A percentile compares a stretch with the other conserved stretches of the same genome.
These are phyloP conservation scores for Aethes cnicana DNA, from an alignment of 2,888 invertebrate species.

Conservation along the genomic window DNA sequence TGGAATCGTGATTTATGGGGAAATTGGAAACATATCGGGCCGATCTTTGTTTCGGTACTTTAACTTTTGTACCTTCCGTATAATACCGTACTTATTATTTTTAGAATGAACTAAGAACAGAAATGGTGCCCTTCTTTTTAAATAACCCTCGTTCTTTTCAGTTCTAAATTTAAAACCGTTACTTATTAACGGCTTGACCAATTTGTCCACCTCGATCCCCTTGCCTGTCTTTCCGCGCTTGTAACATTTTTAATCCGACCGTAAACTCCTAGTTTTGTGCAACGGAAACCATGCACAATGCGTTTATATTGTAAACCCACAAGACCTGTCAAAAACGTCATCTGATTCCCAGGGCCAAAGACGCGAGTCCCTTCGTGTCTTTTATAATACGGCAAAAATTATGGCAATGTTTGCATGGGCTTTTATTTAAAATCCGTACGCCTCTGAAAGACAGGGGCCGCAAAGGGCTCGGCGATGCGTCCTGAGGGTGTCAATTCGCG, in stretches of 20 bases:
- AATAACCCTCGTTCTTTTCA: not conserved
- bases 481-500: conserved; percentile 73
- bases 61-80: not conserved
- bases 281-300: conserved; percentile 63
- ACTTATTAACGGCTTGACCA: conserved; percentile 35
- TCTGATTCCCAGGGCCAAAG: conserved; percentile 66
- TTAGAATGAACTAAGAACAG: not conserved
- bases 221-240: conserved; percentile 37
- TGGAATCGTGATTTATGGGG: conserved; percentile 46
- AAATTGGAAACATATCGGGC: conserved; percentile 45
- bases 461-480: conserved; percentile 62
- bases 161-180: conserved; percentile 19
- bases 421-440: conserved; percentile 68
- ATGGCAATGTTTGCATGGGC: conserved; percentile 71
- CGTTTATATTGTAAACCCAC: conserved; percentile 52
- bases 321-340: conserved; percentile 74
- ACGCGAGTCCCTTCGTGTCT: not conserved
- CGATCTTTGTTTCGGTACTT: conserved; percentile 32
- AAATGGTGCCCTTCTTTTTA: not conserved
- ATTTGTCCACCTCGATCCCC: conserved; percentile 35
- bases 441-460: conserved; percentile 63
- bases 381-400: conserved; percentile 43
- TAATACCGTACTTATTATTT: too few species aligned
- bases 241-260: conserved; percentile 52
- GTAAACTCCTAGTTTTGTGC: conserved; percentile 50